Evolutionary conservation across 2,113 vertebrate genomes (phyloP).

Genomic region (Rhombomys opimus): DNA sequence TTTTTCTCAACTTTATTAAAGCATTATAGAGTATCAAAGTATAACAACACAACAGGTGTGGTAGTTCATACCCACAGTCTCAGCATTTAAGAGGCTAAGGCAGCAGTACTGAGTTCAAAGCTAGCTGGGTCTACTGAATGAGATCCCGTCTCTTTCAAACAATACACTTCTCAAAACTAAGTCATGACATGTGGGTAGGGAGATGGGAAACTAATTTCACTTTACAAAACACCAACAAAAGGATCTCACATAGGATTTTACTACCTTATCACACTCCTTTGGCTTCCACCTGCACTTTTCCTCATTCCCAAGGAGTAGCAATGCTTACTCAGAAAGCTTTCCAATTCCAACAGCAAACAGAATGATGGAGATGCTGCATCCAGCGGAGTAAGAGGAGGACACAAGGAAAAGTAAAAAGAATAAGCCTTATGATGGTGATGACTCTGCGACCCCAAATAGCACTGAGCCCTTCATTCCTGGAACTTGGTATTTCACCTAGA

Average conservation of each 20-base stretch:
- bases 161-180: constrained; percentile 1
- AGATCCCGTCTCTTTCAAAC: background rate
- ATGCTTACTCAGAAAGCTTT: constrained; percentile 42
- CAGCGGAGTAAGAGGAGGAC: constrained; percentile 24
- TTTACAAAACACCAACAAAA: constrained; percentile 40
- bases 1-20: constrained; percentile 47
- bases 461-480: constrained; percentile 55
- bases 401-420: constrained; percentile 45
- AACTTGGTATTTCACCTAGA: constrained; percentile 48
- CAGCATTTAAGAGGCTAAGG: background rate
- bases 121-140: background rate
- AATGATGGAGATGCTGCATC: background rate
- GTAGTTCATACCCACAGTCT: too few relatives aligned
- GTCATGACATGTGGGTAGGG: background rate
- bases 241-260: background rate
- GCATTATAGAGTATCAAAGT: background rate
- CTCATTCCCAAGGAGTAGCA: background rate
- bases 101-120: background rate
- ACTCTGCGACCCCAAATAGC: constrained; percentile 41
- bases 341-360: background rate
- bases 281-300: background rate
- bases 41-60: background rate
- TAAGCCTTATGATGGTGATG: constrained; percentile 52
- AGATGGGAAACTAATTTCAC: background rate
- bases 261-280: constrained; percentile 8